Percentiles rank a stretch among this genome's conserved stretches.
These are phyloP conservation scores for Paracentrotus lividus DNA, from an alignment of 53 echinoderm and acorn worm genomes.

Conservation along the genomic window DNA sequence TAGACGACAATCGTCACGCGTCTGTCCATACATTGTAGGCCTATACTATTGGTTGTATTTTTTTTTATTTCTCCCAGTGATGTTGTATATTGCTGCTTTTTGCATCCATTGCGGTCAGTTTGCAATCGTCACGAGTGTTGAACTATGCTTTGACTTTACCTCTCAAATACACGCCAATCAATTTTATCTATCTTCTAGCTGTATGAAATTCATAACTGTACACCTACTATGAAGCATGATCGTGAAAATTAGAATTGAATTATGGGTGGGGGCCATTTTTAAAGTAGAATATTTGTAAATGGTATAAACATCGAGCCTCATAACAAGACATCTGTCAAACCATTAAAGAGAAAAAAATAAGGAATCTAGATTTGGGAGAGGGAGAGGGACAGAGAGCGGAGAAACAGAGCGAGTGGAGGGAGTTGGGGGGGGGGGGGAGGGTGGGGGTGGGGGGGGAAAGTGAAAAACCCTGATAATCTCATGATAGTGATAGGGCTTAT, in stretches of 20 bases:
- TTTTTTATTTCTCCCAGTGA: background rate
- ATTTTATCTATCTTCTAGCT: too few species aligned
- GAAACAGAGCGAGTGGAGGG: background rate
- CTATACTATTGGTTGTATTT: background rate
- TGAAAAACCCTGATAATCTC: background rate
- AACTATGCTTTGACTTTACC: too few species aligned
- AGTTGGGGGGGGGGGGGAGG: background rate
- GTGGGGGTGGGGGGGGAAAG: background rate
- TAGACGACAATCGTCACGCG: background rate
- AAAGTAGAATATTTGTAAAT: too few species aligned
- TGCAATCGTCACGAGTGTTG: background rate
- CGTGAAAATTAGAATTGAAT: too few species aligned
- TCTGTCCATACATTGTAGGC: background rate
- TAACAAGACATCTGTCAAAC: background rate
- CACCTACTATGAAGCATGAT: too few species aligned
- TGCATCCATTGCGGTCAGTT: background rate
- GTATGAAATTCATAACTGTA: too few species aligned
- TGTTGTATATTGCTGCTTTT: background rate
- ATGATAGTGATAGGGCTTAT: too few species aligned
- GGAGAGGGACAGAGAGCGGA: background rate
- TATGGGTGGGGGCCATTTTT: too few species aligned
- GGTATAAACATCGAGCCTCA: background rate
- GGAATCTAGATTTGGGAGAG: background rate
- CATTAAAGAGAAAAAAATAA: background rate
- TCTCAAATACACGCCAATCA: too few species aligned